Evolutionary conservation across 2,888 invertebrate species (phyloP).

Genomic region (Lamellibrachia columna): DNA sequence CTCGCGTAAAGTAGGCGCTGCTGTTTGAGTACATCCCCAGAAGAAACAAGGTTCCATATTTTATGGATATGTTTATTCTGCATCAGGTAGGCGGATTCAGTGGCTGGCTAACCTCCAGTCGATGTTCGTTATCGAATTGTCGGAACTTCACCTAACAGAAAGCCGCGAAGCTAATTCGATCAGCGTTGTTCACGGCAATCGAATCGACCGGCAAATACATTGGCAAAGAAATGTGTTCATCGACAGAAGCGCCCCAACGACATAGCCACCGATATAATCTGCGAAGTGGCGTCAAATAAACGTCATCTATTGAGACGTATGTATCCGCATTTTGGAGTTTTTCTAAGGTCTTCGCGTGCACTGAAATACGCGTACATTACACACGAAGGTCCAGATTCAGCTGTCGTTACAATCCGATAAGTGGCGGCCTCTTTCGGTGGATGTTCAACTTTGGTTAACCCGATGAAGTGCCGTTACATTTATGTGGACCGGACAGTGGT

Average conservation of each 20-base stretch:
- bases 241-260: neutral
- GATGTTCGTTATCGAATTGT: neutral
- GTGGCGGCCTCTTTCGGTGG: too few relatives aligned
- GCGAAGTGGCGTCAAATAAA: neutral
- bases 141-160: neutral
- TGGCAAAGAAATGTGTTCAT: neutral
- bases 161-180: neutral
- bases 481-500: too few relatives aligned
- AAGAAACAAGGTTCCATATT: too few relatives aligned
- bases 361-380: neutral
- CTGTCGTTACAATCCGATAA: too few relatives aligned
- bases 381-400: too few relatives aligned
- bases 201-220: neutral
- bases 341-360: neutral
- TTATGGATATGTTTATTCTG: neutral
- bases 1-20: neutral
- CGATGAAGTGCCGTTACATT: too few relatives aligned
- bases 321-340: neutral
- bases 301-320: neutral
- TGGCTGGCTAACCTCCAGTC: neutral
- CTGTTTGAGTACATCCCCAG: neutral
- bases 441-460: too few relatives aligned
- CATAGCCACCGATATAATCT: neutral
- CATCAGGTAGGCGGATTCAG: neutral
- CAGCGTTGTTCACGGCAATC: neutral